These are phyloP conservation scores for Ibidorhyncha struthersii DNA, from an alignment of 2,113 vertebrate species.

Conservation along the genomic window DNA sequence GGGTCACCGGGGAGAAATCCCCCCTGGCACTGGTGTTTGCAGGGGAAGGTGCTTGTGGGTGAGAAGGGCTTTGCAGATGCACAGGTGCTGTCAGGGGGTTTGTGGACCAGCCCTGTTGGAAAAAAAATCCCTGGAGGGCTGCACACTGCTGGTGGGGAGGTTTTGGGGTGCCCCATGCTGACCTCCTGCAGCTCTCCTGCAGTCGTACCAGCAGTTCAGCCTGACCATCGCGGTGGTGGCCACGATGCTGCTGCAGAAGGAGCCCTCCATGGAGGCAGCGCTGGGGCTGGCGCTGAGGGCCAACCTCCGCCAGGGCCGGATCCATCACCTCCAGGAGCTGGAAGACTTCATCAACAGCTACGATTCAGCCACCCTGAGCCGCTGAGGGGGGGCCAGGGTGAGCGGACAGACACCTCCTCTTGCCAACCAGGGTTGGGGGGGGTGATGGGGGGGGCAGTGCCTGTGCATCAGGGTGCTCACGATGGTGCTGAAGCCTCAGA, in stretches of 20 bases:
- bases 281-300: constrained; percentile 54
- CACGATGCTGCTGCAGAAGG: constrained; percentile 60
- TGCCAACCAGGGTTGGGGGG: rapidly evolving
- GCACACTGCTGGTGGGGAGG: rapidly evolving
- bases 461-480: rapidly evolving
- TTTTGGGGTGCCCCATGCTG: neutral
- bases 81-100: rapidly evolving
- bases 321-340: constrained; percentile 48
- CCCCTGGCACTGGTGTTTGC: neutral
- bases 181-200: rapidly evolving
- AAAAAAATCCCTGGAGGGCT: neutral
- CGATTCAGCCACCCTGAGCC: neutral
- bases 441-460: rapidly evolving
- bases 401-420: neutral
- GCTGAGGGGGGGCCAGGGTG: neutral
- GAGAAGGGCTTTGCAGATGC: neutral
- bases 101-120: rapidly evolving
- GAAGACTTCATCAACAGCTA: constrained; percentile 57
- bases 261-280: constrained; percentile 55
- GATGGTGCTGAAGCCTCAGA: neutral
- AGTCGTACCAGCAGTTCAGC: constrained; percentile 63
- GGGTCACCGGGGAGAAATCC: neutral
- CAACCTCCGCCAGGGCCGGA: constrained; percentile 43
- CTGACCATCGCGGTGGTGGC: constrained; percentile 54
- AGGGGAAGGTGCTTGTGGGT: neutral